Percentiles rank a stretch among this genome's conserved stretches.
These are phyloP conservation scores for Neopelma chrysocephalum DNA, from an alignment of 2,797 vertebrate genomes.

Conservation along the genomic window DNA sequence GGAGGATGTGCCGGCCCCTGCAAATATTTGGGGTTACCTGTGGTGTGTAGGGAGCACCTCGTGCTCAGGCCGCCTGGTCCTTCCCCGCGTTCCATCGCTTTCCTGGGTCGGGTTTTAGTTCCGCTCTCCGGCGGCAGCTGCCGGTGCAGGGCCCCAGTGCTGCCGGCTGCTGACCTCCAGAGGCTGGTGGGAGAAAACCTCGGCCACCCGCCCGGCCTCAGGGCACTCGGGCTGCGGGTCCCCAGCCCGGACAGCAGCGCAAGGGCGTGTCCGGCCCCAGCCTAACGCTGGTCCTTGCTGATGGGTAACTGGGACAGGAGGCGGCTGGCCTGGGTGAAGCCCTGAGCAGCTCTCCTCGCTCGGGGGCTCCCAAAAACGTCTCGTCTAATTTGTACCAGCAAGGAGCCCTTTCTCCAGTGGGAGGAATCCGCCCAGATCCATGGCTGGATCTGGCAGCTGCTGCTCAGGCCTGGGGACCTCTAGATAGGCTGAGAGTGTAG, in stretches of 20 bases:
- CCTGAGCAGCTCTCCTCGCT: neutral
- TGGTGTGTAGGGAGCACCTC: neutral
- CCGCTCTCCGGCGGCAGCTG: neutral
- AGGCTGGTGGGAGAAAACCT: slow-evolving; percentile 19
- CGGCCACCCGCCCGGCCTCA: neutral
- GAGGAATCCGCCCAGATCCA: neutral
- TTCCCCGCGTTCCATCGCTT: rapidly evolving
- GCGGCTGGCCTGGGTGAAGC: neutral
- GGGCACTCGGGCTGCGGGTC: neutral
- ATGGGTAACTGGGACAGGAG: neutral
- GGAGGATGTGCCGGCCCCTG: neutral
- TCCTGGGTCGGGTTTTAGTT: neutral
- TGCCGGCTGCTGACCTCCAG: slow-evolving; percentile 51
- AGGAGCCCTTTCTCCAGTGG: neutral
- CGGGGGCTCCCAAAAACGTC: rapidly evolving
- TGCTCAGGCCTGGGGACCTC: neutral
- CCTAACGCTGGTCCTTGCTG: neutral
- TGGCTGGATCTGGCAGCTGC: neutral
- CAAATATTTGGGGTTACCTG: neutral
- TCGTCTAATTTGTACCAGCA: neutral
- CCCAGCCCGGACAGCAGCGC: neutral
- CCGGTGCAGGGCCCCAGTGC: neutral
- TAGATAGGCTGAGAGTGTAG: neutral
- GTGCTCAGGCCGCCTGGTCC: neutral
- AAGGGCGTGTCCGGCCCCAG: neutral